Evolutionary conservation across 2,888 invertebrate genomes (phyloP).

Genomic region (Odontomyia ornata): DNA sequence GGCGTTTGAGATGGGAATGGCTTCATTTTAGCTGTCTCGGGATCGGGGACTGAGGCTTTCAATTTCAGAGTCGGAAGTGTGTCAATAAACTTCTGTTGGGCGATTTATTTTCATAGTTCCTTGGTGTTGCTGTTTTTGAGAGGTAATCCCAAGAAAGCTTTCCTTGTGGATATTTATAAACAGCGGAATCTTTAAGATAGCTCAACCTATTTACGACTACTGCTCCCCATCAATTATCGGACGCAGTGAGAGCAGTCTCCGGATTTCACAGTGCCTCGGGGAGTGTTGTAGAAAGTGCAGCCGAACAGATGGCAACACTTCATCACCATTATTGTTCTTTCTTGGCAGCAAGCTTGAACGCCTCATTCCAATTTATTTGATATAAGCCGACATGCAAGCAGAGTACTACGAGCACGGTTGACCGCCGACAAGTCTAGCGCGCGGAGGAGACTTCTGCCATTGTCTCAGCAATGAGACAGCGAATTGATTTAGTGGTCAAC

Average conservation of each 20-base stretch:
- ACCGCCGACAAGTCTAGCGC: neutral
- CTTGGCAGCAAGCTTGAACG: neutral
- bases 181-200: no score
- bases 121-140: no score
- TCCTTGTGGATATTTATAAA: neutral
- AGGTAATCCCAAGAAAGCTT: neutral
- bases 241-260: no score
- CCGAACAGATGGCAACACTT: neutral
- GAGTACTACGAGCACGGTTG: neutral
- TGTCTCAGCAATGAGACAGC: neutral
- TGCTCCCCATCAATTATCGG: no score
- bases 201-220: no score
- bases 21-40: no score
- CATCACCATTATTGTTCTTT: neutral
- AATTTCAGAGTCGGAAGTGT: neutral
- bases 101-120: neutral
- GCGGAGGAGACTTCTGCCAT: neutral
- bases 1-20: neutral
- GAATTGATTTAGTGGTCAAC: slow-evolving; percentile 21
- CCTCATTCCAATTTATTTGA: slow-evolving; percentile 4
- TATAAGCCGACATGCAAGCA: neutral
- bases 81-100: neutral
- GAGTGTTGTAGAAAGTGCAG: no score
- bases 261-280: no score
- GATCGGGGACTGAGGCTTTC: no score